Base-by-base conservation (phyloP, 2,888 invertebrate species). In the Agrilus biguttatus region DNA sequence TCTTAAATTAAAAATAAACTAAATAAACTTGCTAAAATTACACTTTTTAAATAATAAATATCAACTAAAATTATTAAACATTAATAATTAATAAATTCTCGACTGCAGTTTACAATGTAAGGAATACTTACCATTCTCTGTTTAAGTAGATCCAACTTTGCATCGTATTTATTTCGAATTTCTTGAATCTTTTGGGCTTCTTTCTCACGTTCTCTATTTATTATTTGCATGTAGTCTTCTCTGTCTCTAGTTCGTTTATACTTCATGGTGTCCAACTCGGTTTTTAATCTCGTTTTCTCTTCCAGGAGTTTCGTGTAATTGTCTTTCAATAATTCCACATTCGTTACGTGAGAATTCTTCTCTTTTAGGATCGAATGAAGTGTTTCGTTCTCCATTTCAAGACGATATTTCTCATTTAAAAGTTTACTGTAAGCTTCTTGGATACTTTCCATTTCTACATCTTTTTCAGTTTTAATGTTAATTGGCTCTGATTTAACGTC, bases 121-220 rank as follows among this genome's bases (percentile, higher is more conserved):
- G 64, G 54, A 49, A 67, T 67, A 73, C 77, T 75, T 70, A 85
- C 84, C 83, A 86, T 84, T 74, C 82, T 82, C 40, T 75, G 72
- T 61, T 86, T 87, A 75, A 86, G 80, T 62, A 80, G 75, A 56
- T 80, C 81, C 55, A 87, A 66, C 66, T 85, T 86, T 50, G 73
- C 73, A 55, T 83, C 84, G 57, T 84, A 78, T 55, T 83, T 82
- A 14, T 68, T 69, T 43, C 76, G 69, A 5, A 80, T 68, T 44
- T 78, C 75, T 43, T 69, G 64, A 6, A 68, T 64, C 49, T 68
- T 70, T 45, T 72, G 53, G 47, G 68, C 67, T 8, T 55, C 46
- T n/a, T 60, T 59, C 14, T 53, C 57, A 14, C 52, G 56, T 37
- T 62, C 60, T 46, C 60, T 59, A 47, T 57, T 57, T 40, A 63